Evolutionary conservation across 2,797 vertebrate genomes (phyloP).

Genomic region (Mormyrus proboscirostris): DNA sequence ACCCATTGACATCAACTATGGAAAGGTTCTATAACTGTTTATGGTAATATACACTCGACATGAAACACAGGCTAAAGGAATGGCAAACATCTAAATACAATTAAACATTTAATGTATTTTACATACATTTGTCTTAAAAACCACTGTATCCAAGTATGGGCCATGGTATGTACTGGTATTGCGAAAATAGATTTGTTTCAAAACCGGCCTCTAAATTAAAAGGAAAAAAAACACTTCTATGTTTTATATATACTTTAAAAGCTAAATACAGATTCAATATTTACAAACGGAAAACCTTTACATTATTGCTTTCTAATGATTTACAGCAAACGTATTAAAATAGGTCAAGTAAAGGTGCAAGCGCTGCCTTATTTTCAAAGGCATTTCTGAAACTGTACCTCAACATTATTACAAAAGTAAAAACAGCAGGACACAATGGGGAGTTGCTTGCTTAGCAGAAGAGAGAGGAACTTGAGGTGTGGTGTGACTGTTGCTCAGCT

Average conservation of each 20-base stretch:
- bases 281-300: slow-evolving; percentile 47
- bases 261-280: slow-evolving; percentile 35
- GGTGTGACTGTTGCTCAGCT: slow-evolving; percentile 31
- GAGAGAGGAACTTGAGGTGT: slow-evolving; percentile 35
- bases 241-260: background rate
- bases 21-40: background rate
- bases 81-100: background rate
- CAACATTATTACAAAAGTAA: slow-evolving; percentile 28
- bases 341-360: slow-evolving; percentile 47
- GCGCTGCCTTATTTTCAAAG: slow-evolving; percentile 30
- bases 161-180: background rate
- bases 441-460: slow-evolving; percentile 43
- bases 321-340: slow-evolving; percentile 46
- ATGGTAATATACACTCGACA: background rate
- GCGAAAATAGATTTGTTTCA: background rate
- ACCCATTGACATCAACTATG: background rate
- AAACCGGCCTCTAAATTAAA: background rate
- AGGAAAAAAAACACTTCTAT: background rate
- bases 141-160: background rate
- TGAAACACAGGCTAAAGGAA: background rate
- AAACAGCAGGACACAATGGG: slow-evolving; percentile 23
- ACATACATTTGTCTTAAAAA: background rate
- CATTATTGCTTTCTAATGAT: slow-evolving; percentile 28
- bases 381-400: slow-evolving; percentile 15
- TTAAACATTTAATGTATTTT: background rate